A percentile compares a stretch with the other conserved stretches of the same genome.
These are phyloP conservation scores for Cryptotermes secundus DNA, from an alignment of 1,140 invertebrate species.

Conservation along the genomic window DNA sequence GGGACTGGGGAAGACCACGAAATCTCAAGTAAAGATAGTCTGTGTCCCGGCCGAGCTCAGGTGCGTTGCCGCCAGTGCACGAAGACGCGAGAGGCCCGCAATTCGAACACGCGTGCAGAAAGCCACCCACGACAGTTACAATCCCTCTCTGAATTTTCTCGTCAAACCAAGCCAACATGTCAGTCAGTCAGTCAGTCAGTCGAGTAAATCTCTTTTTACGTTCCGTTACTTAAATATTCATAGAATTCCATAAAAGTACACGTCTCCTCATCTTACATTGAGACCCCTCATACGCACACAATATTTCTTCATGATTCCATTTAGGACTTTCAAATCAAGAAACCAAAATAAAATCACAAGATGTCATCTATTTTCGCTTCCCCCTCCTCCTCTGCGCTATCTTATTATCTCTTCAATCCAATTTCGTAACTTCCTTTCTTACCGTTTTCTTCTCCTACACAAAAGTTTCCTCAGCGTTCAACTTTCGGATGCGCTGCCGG, in stretches of 20 bases:
- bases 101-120: too few species aligned
- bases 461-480: too few species aligned
- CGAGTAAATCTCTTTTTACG: neutral
- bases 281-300: neutral
- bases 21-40: too few species aligned
- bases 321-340: neutral
- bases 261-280: neutral
- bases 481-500: neutral
- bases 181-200: too few species aligned
- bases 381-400: neutral
- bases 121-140: too few species aligned
- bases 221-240: neutral
- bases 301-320: neutral
- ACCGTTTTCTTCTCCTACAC: neutral
- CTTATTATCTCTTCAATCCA: conserved; percentile 17
- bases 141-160: too few species aligned
- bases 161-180: neutral
- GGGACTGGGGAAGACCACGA: too few species aligned
- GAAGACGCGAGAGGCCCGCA: too few species aligned
- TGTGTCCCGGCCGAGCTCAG: too few species aligned
- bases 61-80: too few species aligned
- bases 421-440: neutral
- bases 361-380: neutral
- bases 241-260: neutral
- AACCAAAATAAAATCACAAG: neutral